A percentile compares a stretch with the other conserved stretches of the same genome.
Evolutionary conservation across 64 coral and sea anemone species (phyloP).

Genomic region (Astreopora myriophthalma): DNA sequence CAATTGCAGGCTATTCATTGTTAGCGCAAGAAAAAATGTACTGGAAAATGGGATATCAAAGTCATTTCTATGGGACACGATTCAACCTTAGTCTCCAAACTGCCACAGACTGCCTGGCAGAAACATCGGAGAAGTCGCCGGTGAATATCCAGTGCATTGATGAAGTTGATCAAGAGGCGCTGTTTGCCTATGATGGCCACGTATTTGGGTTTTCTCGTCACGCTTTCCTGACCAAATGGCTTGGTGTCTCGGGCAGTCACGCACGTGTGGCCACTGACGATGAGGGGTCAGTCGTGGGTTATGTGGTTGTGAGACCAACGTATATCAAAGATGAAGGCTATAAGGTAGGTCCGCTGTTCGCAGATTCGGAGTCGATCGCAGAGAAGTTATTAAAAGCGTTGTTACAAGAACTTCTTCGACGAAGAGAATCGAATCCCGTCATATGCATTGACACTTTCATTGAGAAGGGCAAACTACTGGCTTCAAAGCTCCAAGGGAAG

Average conservation of each 20-base stretch:
- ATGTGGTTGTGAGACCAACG: conserved; percentile 1
- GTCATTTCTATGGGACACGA: neutral
- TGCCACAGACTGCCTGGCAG: neutral
- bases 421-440: neutral
- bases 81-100: neutral
- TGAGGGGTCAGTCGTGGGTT: conserved; percentile 43
- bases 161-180: neutral
- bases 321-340: conserved; percentile 34
- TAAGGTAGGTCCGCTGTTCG: conserved; percentile 33
- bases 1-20: neutral
- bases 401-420: conserved; percentile 15
- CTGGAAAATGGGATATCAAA: neutral
- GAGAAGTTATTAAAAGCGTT: conserved; percentile 18
- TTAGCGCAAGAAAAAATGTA: neutral
- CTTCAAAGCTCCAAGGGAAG: neutral
- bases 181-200: conserved; percentile 10
- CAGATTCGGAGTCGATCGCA: conserved; percentile 29
- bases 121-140: neutral
- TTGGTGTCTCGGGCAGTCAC: neutral
- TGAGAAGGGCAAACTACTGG: neutral
- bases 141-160: neutral
- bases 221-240: conserved; percentile 22
- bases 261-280: neutral
- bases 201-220: conserved; percentile 40
- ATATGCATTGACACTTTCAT: neutral